phyloP scores from a whole-genome alignment of 2,797 vertebrate genomes.

The Mormyrops boulengeri region DNA sequence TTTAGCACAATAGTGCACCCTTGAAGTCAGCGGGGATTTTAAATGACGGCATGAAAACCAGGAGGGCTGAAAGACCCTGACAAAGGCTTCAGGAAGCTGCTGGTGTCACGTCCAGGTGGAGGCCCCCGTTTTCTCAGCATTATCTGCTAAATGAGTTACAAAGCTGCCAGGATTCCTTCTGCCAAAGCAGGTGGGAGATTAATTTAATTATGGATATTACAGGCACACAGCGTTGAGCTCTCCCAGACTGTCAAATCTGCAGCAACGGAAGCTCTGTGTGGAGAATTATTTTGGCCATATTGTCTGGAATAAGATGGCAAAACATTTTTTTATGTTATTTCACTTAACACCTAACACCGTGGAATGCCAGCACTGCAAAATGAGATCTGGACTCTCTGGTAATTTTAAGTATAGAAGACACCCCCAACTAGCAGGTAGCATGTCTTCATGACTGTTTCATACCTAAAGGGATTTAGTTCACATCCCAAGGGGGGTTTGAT shows the following conservation, averaged over 20 bases:
- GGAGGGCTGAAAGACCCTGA: background rate
- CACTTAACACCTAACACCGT: background rate
- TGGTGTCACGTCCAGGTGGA: background rate
- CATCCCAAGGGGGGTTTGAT: background rate
- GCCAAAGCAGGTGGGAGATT: conserved; percentile 7
- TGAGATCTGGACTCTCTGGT: background rate
- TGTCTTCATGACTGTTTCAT: background rate
- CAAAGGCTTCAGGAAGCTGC: background rate
- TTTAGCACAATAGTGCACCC: background rate
- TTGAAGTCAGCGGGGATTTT: background rate
- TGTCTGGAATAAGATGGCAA: background rate
- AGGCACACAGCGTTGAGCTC: background rate
- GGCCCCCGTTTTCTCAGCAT: background rate
- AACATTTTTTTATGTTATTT: background rate
- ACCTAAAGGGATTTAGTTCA: background rate
- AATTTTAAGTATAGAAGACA: background rate
- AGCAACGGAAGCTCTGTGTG: background rate
- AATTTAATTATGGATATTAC: conserved; percentile 18
- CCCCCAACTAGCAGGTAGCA: background rate
- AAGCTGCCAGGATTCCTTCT: background rate
- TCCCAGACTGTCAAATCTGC: conserved; percentile 19
- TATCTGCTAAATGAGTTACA: conserved; percentile 8
- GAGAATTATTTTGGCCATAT: conserved; percentile 13
- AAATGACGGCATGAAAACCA: background rate
- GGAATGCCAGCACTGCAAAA: background rate